Base-by-base conservation (phyloP, 2,888 invertebrate genomes). In the Punctoribates punctum region DNA sequence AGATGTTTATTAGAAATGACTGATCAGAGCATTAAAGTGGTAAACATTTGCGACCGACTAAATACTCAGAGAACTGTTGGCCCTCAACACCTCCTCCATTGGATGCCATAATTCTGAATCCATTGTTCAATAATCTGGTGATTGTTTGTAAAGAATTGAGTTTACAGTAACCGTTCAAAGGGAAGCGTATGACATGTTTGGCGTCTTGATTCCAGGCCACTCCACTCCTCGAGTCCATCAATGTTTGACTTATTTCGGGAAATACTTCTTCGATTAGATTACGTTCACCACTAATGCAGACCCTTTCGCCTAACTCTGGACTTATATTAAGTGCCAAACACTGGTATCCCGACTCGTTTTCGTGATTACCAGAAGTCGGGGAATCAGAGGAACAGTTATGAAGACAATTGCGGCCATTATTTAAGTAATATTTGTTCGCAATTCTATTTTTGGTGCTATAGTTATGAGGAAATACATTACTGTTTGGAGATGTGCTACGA, bases 141-240 rank as follows among this genome's bases (percentile, higher is more conserved):
- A 93, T 89, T 78, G 92, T 92, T 85, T 93, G 93, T 79, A 93
- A 89, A n/a, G 92, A 92, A 84, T 92, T 93, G 80, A 93, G 86
- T 85, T 93, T 93, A 86, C 92, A 93, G 85, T 92, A 93, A 80
- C 93, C 93, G 84, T 93, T 93, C 76, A 93, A 85, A 15, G 93
- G 93, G 83, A 92, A 93, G 78, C 93, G 87, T 80, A 93, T 92
- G 48, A 93, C 91, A 85, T 91, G 91, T 75, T 90, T 88, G 79
- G 90, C 88, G 84, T 92, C 93, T 81, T 90, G 88, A 82, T 91
- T 91, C 91, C 92, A 93, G 67, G 91, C 88, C 62, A 90, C 90
- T 27, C 91, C 90, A 42, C 90, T 90, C 77, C 92, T 87, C 54
- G 90, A 89, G 83, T 92, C 91, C 86, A 92, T 89, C 77, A 91